Evolutionary conservation across 2,113 vertebrate species (phyloP).

Genomic region (Pseudopodoces humilis): DNA sequence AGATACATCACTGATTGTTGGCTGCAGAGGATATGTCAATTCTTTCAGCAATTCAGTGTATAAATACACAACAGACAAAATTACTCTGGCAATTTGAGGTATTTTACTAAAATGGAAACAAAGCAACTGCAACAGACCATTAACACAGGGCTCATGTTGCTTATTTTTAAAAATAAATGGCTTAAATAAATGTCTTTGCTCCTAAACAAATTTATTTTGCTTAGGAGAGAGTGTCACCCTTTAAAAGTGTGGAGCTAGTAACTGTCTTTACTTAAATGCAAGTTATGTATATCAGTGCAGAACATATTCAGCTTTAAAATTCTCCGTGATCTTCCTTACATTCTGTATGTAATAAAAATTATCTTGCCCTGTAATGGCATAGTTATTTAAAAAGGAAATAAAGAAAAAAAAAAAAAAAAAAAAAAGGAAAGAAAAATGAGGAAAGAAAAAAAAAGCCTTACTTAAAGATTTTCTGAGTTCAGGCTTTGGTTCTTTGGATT

Average conservation of each 20-base stretch:
- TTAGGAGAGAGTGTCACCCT: slow-evolving; percentile 47
- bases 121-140: slow-evolving; percentile 56
- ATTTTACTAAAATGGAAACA: slow-evolving; percentile 66
- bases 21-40: not conserved
- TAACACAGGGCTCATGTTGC: slow-evolving; percentile 53
- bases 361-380: slow-evolving; percentile 21
- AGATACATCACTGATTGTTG: not conserved
- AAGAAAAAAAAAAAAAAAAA: not conserved
- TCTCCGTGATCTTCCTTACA: slow-evolving; percentile 33
- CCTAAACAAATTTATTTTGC: slow-evolving; percentile 57
- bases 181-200: slow-evolving; percentile 41
- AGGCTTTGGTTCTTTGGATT: slow-evolving; percentile 82
- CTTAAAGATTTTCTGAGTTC: slow-evolving; percentile 86
- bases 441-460: slow-evolving; percentile 67
- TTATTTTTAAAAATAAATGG: slow-evolving; percentile 67
- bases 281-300: slow-evolving; percentile 60
- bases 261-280: slow-evolving; percentile 59
- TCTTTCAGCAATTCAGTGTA: slow-evolving; percentile 30
- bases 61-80: slow-evolving; percentile 55
- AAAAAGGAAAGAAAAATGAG: slow-evolving; percentile 4
- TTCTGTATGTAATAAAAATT: slow-evolving; percentile 52
- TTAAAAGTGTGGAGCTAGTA: slow-evolving; percentile 57
- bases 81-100: slow-evolving; percentile 43
- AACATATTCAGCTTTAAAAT: slow-evolving; percentile 49
- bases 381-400: slow-evolving; percentile 19